Base-by-base conservation (phyloP, 1,140 invertebrate species). In the Sitobion miscanthi region DNA sequence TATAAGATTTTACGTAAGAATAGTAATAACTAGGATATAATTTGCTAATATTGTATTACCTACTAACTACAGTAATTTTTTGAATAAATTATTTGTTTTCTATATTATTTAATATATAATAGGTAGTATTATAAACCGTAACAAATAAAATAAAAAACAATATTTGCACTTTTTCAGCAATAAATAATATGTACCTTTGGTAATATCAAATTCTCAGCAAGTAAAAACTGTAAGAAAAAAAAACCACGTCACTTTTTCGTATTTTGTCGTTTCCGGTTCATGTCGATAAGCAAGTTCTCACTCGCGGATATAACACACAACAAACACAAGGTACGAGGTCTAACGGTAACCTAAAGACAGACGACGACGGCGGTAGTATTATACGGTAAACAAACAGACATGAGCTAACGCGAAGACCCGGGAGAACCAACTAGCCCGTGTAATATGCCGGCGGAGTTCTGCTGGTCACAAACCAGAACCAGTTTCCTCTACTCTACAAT, bases 391-490 rank as follows among this genome's bases (percentile, higher is more conserved):
- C 90, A 45, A 49, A 69, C 89, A 82, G 77, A 47, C 17, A 9
- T 20, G n/a, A 21, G 38, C 11, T 17, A 25, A 3, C 90, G n/a
- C 90, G 47, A 83, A 82, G 45, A 82, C n/a, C 45, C 62, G 20
- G 42, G 69, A 69, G 77, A 83, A 83, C 45, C 90, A 35, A 91
- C 90, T 91, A 47, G 42, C 62, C 20, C 62, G 62, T 82, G 69
- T 52, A 49, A 21, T 49, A 30, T 52, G 90, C 90, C 69, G 77
- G 77, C n/a, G 62, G 90, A 35, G 69, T 45, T 91, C 42, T 30
- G 45, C 35, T 52, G 90, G 45, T 91, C 90, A 91, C 69, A 83
- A 38, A 83, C 90, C 90, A 83, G 90, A 91, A 91, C 90, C 90
- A 91, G 90, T 91, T 91, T 91, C 69, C 69, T 91, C 90, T 83